These are phyloP conservation scores for Silurus asotus DNA, from an alignment of 2,113 vertebrate species.

Conservation along the genomic window DNA sequence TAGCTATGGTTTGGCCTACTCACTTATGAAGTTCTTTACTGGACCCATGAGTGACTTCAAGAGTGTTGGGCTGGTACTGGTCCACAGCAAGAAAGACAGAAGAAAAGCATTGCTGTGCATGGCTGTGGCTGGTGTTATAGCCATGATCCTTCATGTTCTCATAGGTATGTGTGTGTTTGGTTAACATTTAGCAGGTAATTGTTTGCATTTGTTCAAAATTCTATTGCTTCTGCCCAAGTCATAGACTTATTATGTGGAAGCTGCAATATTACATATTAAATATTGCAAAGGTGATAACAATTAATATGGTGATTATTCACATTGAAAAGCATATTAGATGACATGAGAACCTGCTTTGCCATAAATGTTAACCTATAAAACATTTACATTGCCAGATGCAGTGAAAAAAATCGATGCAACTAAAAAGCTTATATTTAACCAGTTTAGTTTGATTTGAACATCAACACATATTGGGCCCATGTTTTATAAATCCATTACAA, in stretches of 20 bases:
- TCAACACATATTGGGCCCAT: neutral
- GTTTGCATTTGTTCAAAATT: neutral
- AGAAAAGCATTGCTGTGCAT: conserved; percentile 94
- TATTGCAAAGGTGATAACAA: neutral
- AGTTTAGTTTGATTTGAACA: neutral
- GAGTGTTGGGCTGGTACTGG: conserved; percentile 96
- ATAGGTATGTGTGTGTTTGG: conserved; percentile 80
- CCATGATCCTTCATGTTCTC: conserved; percentile 88
- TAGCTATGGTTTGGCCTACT: conserved; percentile 97
- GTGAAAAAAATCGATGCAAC: neutral
- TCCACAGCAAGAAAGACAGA: conserved; percentile 93
- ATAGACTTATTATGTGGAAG: neutral
- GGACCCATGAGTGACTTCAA: conserved; percentile 99
- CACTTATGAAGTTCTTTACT: conserved; percentile 99
- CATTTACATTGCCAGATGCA: neutral
- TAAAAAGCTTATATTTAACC: neutral
- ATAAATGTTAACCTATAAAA: neutral
- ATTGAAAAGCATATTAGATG: neutral
- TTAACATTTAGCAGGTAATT: neutral
- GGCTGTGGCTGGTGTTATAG: conserved; percentile 89
- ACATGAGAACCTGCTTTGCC: neutral
- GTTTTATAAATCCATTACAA: neutral
- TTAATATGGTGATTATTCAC: neutral
- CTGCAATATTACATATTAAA: neutral
- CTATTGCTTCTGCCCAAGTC: neutral